These are phyloP conservation scores for Cephus runcator DNA, from an alignment of 2,888 invertebrate species.

Conservation along the genomic window DNA sequence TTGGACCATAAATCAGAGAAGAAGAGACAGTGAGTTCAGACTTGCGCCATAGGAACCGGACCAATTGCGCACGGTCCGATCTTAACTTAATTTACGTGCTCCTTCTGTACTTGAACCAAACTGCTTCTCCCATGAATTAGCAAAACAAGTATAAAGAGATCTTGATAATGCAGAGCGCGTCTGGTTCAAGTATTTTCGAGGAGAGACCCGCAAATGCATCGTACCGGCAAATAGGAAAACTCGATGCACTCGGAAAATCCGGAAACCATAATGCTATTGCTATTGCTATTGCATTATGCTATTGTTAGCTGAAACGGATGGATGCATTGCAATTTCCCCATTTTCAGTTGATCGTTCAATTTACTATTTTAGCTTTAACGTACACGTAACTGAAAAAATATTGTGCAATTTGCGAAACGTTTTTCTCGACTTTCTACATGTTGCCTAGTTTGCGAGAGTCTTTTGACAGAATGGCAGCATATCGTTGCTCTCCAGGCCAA, in stretches of 20 bases:
- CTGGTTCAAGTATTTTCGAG: background rate
- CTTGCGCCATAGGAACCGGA: slow-evolving; percentile 17
- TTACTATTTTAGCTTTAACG: too few species aligned
- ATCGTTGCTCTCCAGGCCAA: too few species aligned
- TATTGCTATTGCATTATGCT: too few species aligned
- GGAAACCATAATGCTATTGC: background rate
- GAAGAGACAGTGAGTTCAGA: slow-evolving; percentile 36
- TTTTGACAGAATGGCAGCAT: too few species aligned
- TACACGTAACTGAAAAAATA: too few species aligned
- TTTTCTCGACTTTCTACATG: too few species aligned
- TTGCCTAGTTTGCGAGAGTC: too few species aligned
- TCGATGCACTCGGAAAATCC: background rate
- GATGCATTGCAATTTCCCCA: too few species aligned
- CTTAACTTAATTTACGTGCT: slow-evolving; percentile 51
- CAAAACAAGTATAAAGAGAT: background rate
- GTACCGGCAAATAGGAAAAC: background rate
- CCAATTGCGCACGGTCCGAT: slow-evolving; percentile 22
- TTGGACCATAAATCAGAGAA: slow-evolving; percentile 47
- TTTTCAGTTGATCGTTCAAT: too few species aligned
- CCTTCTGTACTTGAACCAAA: slow-evolving; percentile 31
- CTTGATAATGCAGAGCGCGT: background rate
- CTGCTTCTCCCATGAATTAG: background rate
- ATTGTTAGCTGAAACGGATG: too few species aligned
- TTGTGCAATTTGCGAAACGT: too few species aligned
- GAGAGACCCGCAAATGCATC: background rate